Evolutionary conservation across 2,888 invertebrate genomes (phyloP), one percentile per base, ranked within the genome.

Genomic region (Apodemia mormo): DNA sequence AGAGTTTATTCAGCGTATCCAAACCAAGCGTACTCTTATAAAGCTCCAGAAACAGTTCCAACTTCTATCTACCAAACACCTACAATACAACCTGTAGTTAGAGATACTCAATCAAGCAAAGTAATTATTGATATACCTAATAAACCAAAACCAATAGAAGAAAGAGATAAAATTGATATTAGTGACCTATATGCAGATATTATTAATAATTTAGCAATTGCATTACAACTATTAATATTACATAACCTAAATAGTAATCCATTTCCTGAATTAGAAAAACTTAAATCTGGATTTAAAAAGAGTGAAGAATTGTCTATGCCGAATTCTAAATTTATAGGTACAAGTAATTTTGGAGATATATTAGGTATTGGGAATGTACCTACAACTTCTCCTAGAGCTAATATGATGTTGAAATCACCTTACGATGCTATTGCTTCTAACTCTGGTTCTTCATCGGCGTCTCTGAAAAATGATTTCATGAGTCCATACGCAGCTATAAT

Each of bases 151-250:
- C 56, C 64, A 22, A 45, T 49, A 43, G 54, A 66, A 12, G 65
- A 67, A 68, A 14, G 22, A 29, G 14, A 4, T 14, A 72, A 67
- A 22, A 67, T 71, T 67, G 58, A 65, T 66, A 58, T 71, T 14
- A 68, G 73, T 8, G 70, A 67, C 37, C 75, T 86, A 33, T 90
- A 92, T 68, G 74, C 84, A 0, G 84, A 82, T 37, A 80, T 90
- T 0, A 71, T 92, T 0, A 92, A 91, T 64, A 92, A 91, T 73
- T 76, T 92, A 73, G 92, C 91, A 2, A 85, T 91, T 54, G 90
- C 91, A 0, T 76, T 92, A 66, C 91, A 91, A 54, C 70, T 92
- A 8, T 70, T 92, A 1, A 85, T 91, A 8, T 80, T 92, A 0
- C 90, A 83, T 49, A 91, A 90, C 71, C 81, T 92, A 14, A 72